These are phyloP conservation scores for Campylomormyrus numenius DNA, from an alignment of 2,113 vertebrate genomes.

Conservation along the genomic window DNA sequence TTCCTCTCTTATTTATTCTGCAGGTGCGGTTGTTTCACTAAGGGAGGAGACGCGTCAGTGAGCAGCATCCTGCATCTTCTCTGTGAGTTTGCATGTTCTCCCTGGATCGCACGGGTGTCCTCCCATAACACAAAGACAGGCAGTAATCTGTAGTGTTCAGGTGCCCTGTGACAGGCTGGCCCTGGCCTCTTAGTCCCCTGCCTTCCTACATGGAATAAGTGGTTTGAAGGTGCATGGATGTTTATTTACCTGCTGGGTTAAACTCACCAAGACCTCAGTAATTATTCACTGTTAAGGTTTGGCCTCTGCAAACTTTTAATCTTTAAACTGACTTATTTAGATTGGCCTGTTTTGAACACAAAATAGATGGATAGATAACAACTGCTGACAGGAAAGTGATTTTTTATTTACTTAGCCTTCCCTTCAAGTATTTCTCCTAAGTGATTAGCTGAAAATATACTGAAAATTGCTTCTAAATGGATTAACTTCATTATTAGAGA, in stretches of 20 bases:
- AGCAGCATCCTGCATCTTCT: background rate
- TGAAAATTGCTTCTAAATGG: background rate
- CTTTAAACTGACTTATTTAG: background rate
- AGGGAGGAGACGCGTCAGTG: background rate
- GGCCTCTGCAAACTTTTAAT: background rate
- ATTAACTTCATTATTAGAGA: background rate
- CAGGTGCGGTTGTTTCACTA: background rate
- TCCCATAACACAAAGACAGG: background rate
- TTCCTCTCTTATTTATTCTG: background rate
- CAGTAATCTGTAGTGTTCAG: background rate
- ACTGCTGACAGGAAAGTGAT: background rate
- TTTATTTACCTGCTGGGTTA: background rate
- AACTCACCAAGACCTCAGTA: background rate
- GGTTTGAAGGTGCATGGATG: background rate
- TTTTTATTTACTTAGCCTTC: background rate
- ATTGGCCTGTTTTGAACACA: background rate
- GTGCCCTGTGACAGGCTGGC: background rate
- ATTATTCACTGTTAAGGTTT: background rate
- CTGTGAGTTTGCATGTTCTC: background rate
- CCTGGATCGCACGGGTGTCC: background rate
- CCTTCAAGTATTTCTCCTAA: background rate
- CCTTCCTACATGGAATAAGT: background rate
- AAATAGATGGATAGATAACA: background rate
- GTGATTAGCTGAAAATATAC: background rate
- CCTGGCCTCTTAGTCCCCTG: background rate